These are phyloP conservation scores for Eurytoma californica DNA, from an alignment of 2,888 invertebrate genomes.

Conservation along the genomic window DNA sequence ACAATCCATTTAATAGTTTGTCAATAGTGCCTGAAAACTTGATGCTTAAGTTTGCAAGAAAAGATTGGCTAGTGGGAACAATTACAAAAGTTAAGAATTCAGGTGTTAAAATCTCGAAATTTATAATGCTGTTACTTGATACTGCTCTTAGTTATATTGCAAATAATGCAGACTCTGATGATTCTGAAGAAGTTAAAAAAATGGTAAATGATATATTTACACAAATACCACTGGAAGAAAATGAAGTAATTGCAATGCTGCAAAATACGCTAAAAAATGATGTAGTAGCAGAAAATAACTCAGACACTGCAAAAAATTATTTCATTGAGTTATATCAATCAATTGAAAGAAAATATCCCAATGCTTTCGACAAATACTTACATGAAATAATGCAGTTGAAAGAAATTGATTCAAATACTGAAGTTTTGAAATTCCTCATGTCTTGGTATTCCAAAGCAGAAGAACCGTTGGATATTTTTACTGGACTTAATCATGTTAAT, in stretches of 20 bases:
- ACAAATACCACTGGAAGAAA: constrained; percentile 78
- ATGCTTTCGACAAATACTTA: constrained; percentile 82
- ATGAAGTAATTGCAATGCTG: constrained; percentile 72
- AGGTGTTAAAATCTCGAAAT: constrained; percentile 78
- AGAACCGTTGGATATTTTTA: constrained; percentile 65
- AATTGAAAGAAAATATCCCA: constrained; percentile 84
- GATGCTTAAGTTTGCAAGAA: constrained; percentile 76
- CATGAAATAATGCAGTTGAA: constrained; percentile 76
- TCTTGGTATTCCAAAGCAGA: constrained; percentile 68
- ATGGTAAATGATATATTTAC: constrained; percentile 79
- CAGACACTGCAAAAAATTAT: constrained; percentile 58
- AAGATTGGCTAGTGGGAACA: constrained; percentile 76
- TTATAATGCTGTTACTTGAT: constrained; percentile 78
- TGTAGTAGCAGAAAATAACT: constrained; percentile 42
- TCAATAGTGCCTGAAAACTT: constrained; percentile 77
- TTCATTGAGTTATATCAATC: constrained; percentile 63
- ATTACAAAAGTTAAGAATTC: constrained; percentile 78
- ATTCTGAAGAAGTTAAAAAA: constrained; percentile 67
- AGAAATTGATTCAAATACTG: constrained; percentile 54
- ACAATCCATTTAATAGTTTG: constrained; percentile 78
- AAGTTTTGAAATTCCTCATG: constrained; percentile 66
- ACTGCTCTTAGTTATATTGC: constrained; percentile 77
- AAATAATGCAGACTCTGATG: constrained; percentile 73
- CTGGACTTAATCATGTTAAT: constrained; percentile 82
- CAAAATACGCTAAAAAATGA: constrained; percentile 61